Base-by-base conservation (phyloP, 2,113 vertebrate species). In the Lophotis ruficrista region DNA sequence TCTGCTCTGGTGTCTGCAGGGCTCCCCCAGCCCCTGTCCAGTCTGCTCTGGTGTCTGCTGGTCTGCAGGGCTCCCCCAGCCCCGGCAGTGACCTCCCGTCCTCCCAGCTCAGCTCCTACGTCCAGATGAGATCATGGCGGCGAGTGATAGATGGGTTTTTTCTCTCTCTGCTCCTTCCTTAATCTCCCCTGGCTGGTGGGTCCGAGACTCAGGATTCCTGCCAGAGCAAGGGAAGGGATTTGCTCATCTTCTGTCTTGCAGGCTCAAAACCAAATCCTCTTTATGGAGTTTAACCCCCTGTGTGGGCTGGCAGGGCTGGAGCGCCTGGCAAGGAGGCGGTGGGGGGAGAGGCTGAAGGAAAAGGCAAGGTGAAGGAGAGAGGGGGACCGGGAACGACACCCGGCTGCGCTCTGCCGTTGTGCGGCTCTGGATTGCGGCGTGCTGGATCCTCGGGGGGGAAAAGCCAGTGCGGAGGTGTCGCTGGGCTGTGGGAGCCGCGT, bases 181-280 rank as follows among this genome's bases (percentile, higher is more conserved):
- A 96, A 96, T 96, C 95, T 93, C 72, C 43, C 83, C 70, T 85
- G 80, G 83, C 92, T 95, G 87, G 92, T 96, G 73, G 94, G 94
- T 92, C 70, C 93, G 94, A 97, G 92, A 72, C 90, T 75, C 69
- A 61, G 94, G 92, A 96, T 95, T 94, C 91, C 96, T 97, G 89
- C 94, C 94, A 91, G 87, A 95, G 96, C 81, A 64, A 15, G 81
- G 62, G 80, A 92, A 93, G 89, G 94, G 96, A 95, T 97, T 97
- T 96, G 90, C 91, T 95, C 94, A 89, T 97, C 94, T 84, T 85
- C 62, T 93, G 90, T 96, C 96, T 96, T 95, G 91, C 75, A 61
- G 94, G 90, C 93, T 96, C 70, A 37, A 64, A 95, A 19, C 86
- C 73, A 97, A 97, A 97, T 97, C 96, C 95, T 96, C 96, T 93